A percentile compares a stretch with the other conserved stretches of the same genome.
Evolutionary conservation across 2,113 vertebrate species (phyloP).

Genomic region (Tichodroma muraria): DNA sequence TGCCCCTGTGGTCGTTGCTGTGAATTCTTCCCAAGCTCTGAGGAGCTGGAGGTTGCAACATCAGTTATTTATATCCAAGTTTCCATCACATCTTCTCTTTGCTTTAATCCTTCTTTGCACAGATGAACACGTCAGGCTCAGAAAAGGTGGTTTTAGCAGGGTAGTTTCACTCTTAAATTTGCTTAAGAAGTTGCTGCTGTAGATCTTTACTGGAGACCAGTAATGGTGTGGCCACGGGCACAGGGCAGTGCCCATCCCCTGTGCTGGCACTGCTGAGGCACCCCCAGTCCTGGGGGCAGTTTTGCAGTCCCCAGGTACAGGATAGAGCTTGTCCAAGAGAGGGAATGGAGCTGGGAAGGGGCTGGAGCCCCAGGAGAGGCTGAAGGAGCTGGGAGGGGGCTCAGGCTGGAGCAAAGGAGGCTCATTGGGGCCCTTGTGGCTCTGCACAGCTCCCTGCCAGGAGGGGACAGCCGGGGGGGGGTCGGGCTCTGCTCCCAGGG

Average conservation of each 20-base stretch:
- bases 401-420: background rate
- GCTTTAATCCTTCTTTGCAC: background rate
- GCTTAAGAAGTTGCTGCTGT: background rate
- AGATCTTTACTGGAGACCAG: background rate
- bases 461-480: background rate
- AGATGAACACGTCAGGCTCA: background rate
- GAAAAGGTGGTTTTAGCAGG: background rate
- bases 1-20: background rate
- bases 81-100: background rate
- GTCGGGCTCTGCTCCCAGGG: background rate
- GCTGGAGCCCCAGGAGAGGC: fast-evolving
- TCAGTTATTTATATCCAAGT: background rate
- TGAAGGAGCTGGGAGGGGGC: background rate
- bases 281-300: background rate
- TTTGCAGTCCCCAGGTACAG: background rate
- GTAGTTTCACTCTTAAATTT: background rate
- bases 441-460: background rate
- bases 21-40: background rate
- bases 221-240: background rate
- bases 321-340: background rate
- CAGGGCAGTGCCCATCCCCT: background rate
- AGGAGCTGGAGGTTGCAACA: background rate
- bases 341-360: background rate
- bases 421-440: background rate
- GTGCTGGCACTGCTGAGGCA: background rate